Evolutionary conservation across 2,888 invertebrate species (phyloP).

Genomic region (Oscheius sp.): DNA sequence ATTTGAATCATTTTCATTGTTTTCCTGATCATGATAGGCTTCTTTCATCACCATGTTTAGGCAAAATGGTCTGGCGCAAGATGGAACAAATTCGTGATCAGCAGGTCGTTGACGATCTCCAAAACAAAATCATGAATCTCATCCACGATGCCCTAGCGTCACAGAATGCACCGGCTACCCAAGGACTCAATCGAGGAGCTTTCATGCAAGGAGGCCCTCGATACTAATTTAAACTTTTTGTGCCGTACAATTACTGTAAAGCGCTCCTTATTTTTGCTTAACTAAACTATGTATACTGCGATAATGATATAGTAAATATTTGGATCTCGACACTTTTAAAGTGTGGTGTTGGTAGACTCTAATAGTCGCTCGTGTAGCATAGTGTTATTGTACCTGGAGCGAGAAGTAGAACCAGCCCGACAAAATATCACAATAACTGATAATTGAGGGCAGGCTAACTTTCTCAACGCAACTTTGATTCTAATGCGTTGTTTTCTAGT

Average conservation of each 20-base stretch:
- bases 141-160: slow-evolving; percentile 48
- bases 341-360: no score
- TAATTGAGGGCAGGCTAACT: no score
- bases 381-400: no score
- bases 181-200: slow-evolving; percentile 11
- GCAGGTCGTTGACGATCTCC: slow-evolving; percentile 48
- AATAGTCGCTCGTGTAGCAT: no score
- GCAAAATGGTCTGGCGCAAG: slow-evolving; percentile 59
- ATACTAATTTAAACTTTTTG: background rate
- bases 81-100: slow-evolving; percentile 53
- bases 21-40: no score
- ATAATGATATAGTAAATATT: background rate
- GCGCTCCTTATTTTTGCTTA: background rate
- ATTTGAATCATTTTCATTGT: no score
- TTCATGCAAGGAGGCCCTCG: slow-evolving; percentile 11
- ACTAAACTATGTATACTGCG: background rate
- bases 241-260: background rate
- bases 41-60: slow-evolving; percentile 22
- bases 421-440: no score
- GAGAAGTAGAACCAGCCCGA: no score
- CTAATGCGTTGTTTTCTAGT: no score
- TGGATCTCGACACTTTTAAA: background rate
- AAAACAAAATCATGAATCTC: slow-evolving; percentile 54
- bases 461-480: no score
- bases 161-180: slow-evolving; percentile 17